Conservation (phyloP, 2,113 vertebrate genomes). For the Mionectes macconnelli region DNA sequence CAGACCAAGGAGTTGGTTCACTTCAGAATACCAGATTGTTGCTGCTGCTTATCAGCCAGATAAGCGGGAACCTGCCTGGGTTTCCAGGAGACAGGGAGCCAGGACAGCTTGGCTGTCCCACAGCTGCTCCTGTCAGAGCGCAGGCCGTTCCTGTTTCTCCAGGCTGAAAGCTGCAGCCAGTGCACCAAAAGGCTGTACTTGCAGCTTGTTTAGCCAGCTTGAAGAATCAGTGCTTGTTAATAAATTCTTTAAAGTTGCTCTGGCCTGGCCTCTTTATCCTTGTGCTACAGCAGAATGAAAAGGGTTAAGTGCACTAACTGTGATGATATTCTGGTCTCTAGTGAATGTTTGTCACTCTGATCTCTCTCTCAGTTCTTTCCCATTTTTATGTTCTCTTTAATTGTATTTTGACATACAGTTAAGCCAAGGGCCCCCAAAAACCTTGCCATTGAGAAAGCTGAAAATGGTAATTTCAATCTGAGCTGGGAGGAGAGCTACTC, state of each 20-base stretch:
- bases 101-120: background rate
- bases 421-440: constrained; percentile 65
- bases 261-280: background rate
- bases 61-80: background rate
- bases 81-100: background rate
- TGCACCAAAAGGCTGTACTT: background rate
- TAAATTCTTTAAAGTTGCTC: background rate
- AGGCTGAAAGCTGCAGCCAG: background rate
- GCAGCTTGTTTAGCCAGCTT: background rate
- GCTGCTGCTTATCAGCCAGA: background rate
- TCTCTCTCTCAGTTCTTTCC: background rate
- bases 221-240: background rate
- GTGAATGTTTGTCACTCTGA: background rate
- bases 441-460: background rate
- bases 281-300: background rate
- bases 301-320: background rate
- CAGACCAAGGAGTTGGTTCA: background rate
- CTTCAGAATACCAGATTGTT: background rate
- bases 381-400: background rate
- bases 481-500: constrained; percentile 63
- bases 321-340: background rate
- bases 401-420: constrained; percentile 57
- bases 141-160: background rate
- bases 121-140: background rate
- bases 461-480: constrained; percentile 44